Percentiles rank a stretch among this genome's conserved stretches.
phyloP scores from a whole-genome alignment of 1,140 invertebrate species.

The Drusus annulatus region DNA sequence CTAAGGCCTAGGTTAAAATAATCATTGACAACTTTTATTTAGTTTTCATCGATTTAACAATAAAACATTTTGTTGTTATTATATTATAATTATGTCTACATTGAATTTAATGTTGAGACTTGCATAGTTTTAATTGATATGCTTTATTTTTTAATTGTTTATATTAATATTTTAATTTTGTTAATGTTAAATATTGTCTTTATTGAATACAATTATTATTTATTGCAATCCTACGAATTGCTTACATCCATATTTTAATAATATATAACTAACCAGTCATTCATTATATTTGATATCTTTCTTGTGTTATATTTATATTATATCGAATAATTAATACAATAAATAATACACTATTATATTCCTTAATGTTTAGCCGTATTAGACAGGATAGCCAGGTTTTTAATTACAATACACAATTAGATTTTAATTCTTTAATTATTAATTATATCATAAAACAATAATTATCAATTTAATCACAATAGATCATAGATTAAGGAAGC shows the following conservation, averaged over 20 bases:
- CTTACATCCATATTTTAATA: constrained; percentile 8
- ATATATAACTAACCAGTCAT: constrained; percentile 32
- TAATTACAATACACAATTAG: constrained; percentile 54
- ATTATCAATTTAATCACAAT: constrained; percentile 37
- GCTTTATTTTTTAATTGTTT: constrained; percentile 48
- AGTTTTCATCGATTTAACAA: constrained; percentile 33
- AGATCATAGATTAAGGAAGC: constrained; percentile 38
- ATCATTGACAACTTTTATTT: not conserved
- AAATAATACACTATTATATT: constrained; percentile 40
- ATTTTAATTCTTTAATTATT: constrained; percentile 50
- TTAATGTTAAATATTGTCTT: constrained; percentile 49
- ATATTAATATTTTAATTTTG: constrained; percentile 36
- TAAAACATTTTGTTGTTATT: constrained; percentile 34
- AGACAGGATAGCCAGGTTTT: constrained; percentile 58
- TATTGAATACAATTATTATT: constrained; percentile 43
- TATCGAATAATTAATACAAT: constrained; percentile 14
- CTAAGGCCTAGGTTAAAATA: constrained; percentile 33
- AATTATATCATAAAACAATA: constrained; percentile 40
- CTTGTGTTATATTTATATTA: constrained; percentile 29
- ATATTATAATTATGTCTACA: constrained; percentile 30
- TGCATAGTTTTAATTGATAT: constrained; percentile 43
- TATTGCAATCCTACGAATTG: constrained; percentile 29
- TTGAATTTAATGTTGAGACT: constrained; percentile 32
- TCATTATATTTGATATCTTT: constrained; percentile 37
- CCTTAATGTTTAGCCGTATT: constrained; percentile 53